Conservation (phyloP, 1,140 invertebrate species). For the Drosophila lini region DNA sequence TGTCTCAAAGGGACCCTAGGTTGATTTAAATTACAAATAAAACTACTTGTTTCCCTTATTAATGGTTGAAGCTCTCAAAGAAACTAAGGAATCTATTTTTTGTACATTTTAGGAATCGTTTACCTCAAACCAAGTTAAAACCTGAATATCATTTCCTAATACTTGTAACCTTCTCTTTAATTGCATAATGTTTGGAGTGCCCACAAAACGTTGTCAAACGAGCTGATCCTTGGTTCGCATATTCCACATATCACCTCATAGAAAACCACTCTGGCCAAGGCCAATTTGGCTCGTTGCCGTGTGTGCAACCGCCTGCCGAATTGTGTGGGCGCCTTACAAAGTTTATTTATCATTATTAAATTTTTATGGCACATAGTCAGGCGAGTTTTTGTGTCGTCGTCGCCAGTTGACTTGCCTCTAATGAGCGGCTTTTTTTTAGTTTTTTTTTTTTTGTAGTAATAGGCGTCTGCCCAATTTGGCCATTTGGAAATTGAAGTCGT, state of each 20-base stretch:
- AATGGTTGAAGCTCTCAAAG: neutral
- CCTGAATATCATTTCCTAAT: slow-evolving; percentile 3
- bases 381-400: slow-evolving; percentile 38
- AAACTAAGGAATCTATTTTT: too few species aligned
- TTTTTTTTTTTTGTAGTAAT: slow-evolving; percentile 34
- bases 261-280: slow-evolving; percentile 43
- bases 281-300: slow-evolving; percentile 27
- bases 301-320: slow-evolving; percentile 15
- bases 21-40: neutral
- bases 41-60: neutral
- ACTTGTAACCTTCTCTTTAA: slow-evolving; percentile 9
- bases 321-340: slow-evolving; percentile 64
- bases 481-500: slow-evolving; percentile 75
- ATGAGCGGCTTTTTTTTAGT: slow-evolving; percentile 48
- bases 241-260: slow-evolving; percentile 30
- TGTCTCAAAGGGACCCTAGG: neutral
- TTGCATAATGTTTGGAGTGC: slow-evolving; percentile 16
- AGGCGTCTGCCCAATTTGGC: slow-evolving; percentile 71
- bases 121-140: neutral
- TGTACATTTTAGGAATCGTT: neutral
- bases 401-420: slow-evolving; percentile 41
- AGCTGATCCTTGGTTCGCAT: slow-evolving; percentile 22
- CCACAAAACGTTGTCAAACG: slow-evolving; percentile 34
- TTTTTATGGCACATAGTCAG: slow-evolving; percentile 51
- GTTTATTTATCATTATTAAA: slow-evolving; percentile 51